A percentile compares a stretch with the other conserved stretches of the same genome.
Conservation (phyloP, 2,113 vertebrate genomes). For the Passer domesticus region DNA sequence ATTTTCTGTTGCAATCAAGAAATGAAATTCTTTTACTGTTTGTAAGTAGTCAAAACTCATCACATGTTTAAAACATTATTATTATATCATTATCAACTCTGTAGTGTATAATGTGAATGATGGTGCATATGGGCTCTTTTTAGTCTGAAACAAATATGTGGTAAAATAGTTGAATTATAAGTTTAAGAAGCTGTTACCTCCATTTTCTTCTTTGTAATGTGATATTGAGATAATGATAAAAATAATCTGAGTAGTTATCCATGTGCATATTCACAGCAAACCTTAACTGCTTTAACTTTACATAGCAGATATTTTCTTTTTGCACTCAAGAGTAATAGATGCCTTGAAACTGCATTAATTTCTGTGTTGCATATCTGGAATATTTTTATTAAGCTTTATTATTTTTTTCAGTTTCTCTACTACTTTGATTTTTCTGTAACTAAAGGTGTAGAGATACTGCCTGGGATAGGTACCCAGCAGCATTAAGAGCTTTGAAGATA, state of each 20-base stretch:
- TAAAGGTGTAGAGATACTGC: background rate
- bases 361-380: background rate
- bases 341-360: background rate
- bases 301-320: background rate
- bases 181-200: background rate
- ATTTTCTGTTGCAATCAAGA: background rate
- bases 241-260: background rate
- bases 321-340: background rate
- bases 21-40: background rate
- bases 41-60: background rate
- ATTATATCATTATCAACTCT: background rate
- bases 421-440: background rate
- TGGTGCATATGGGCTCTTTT: background rate
- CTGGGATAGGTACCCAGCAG: background rate
- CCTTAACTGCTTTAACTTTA: background rate
- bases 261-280: background rate
- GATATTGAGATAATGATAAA: background rate
- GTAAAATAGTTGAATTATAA: background rate
- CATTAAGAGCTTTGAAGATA: background rate
- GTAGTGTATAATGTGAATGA: background rate
- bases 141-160: background rate
- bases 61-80: background rate
- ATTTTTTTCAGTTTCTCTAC: background rate
- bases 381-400: background rate
- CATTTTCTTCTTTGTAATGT: background rate